Conservation (phyloP, 2,888 invertebrate genomes). For the Strigamia transsilvanica region DNA sequence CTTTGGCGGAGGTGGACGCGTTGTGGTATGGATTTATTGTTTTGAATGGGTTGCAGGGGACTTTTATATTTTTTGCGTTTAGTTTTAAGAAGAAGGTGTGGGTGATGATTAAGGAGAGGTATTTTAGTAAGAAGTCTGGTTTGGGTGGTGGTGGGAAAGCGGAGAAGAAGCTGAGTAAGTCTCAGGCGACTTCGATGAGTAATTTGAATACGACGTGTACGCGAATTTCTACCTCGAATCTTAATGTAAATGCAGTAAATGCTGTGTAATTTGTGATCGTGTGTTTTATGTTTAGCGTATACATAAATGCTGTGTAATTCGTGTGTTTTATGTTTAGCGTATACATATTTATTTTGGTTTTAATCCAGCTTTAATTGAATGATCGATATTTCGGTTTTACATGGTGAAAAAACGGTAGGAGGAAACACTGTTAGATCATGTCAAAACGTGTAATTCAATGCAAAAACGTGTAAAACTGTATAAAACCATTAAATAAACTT, state of each 20-base stretch:
- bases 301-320: no score
- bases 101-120: not conserved
- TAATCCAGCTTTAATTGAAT: no score
- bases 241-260: conserved; percentile 11
- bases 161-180: not conserved
- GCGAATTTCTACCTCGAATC: not conserved
- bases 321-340: no score
- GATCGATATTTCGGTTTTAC: no score
- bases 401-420: no score
- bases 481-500: no score
- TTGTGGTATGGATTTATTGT: conserved; percentile 67
- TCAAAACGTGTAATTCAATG: no score
- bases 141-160: not conserved
- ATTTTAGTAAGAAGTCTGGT: not conserved
- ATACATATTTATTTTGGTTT: no score
- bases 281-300: no score
- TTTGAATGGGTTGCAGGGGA: conserved; percentile 66
- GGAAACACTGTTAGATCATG: no score
- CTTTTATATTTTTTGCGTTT: conserved; percentile 67
- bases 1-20: conserved; percentile 60
- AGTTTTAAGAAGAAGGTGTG: conserved; percentile 60
- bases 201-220: not conserved
- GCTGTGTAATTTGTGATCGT: no score
- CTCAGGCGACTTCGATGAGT: not conserved
- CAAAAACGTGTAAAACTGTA: no score